Evolutionary conservation across 2,113 vertebrate species (phyloP).

Genomic region (Candoia aspera): DNA sequence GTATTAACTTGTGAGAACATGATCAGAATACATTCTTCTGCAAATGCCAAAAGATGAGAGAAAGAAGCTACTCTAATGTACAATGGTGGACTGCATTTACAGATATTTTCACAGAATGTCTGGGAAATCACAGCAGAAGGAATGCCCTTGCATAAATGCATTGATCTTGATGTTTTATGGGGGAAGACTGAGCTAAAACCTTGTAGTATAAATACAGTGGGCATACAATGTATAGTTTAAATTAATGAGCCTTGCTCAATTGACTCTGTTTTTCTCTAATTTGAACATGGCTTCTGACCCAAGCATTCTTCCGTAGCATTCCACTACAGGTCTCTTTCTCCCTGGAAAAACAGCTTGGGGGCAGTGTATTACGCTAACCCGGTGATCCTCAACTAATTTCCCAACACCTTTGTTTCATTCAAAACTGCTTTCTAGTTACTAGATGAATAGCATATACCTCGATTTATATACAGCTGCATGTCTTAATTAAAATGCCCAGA

Average conservation of each 20-base stretch:
- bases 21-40: neutral
- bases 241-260: neutral
- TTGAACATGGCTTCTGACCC: neutral
- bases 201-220: neutral
- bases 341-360: neutral
- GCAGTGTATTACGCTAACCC: too few relatives aligned
- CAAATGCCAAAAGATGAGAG: neutral
- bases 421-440: neutral
- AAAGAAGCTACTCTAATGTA: neutral
- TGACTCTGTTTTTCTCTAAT: neutral
- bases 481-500: constrained; percentile 24
- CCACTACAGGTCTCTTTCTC: neutral
- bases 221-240: neutral
- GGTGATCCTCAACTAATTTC: neutral
- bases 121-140: neutral
- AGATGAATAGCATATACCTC: neutral
- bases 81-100: neutral
- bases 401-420: neutral
- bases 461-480: constrained; percentile 9
- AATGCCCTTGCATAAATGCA: neutral
- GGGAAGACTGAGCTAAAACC: neutral
- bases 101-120: neutral
- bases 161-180: neutral
- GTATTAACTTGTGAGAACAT: neutral
- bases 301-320: neutral